Conservation (phyloP, 2,888 invertebrate species). For the Phlogophora meticulosa region DNA sequence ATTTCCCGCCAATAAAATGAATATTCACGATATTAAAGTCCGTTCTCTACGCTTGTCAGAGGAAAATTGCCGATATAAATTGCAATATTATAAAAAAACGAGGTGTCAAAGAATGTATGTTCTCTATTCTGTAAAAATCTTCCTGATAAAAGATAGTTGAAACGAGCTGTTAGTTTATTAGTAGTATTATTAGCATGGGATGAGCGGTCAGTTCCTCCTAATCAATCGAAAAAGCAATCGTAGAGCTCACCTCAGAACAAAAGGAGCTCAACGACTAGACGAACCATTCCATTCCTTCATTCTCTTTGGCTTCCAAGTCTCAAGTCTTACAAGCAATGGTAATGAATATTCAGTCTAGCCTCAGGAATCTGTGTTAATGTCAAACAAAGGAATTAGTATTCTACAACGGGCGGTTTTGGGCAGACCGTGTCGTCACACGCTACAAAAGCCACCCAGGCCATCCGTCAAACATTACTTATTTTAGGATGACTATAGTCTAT, state of each 20-base stretch:
- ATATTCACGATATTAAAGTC: slow-evolving; percentile 31
- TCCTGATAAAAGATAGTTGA: no score
- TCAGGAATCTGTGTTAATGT: slow-evolving; percentile 34
- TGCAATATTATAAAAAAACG: not conserved
- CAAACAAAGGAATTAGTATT: slow-evolving; percentile 36
- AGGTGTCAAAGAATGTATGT: slow-evolving; percentile 1
- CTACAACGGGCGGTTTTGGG: not conserved
- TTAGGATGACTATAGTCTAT: not conserved
- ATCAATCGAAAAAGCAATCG: no score
- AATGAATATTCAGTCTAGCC: slow-evolving; percentile 43
- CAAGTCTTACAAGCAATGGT: slow-evolving; percentile 13
- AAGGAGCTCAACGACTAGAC: no score
- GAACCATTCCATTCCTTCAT: slow-evolving; percentile 15
- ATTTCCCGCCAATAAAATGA: slow-evolving; percentile 16
- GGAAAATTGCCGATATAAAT: slow-evolving; percentile 3
- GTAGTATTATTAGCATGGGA: no score
- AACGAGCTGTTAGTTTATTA: no score
- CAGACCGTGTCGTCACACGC: not conserved
- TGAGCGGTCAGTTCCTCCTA: no score
- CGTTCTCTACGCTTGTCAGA: not conserved
- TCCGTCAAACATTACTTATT: slow-evolving; percentile 2
- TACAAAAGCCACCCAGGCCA: not conserved
- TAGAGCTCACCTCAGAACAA: no score
- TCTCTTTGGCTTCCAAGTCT: slow-evolving; percentile 31
- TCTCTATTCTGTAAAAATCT: no score